Evolutionary conservation across 2,797 vertebrate species (phyloP), one percentile per base, ranked within the genome.

Genomic region (Chloroceryle inda): DNA sequence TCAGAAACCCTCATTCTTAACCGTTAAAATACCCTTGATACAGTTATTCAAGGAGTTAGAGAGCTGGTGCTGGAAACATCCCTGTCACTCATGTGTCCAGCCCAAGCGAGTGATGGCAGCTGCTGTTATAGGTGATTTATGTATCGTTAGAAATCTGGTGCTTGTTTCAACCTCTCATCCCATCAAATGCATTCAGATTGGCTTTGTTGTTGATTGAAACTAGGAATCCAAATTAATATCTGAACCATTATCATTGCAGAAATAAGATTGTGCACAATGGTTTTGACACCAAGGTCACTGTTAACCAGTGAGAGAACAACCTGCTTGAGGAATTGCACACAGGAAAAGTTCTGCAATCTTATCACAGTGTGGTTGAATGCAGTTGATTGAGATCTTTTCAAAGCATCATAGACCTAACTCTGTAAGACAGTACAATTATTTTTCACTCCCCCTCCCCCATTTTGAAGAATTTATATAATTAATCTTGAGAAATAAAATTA

Each of bases 71-170:
- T 33, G 21, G 49, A 52, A 79, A 63, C 22, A 33, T 13, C 55
- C n/a, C n/a, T n/a, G 31, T n/a, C 20, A 33, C 55, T 56, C 55
- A 56, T 20, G 33, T n/a, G 53, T 56, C 55, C 23, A 37, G 8
- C 31, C 23, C 29, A 47, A 45, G 38, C 0, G 8, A 53, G 27
- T 26, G 23, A 20, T 0, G 1, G 38, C 18, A 58, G 55, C 33
- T 62, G 29, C 24, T 56, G 27, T 53, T 44, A 4, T 2, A 7
- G 13, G 26, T 56, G 17, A 33, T 38, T 59, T 52, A 47, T 11
- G 13, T 26, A 37, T 37, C 44, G 18, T 33, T 44, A 35, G 18
- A 74, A 82, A 42, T 18, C 24, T 37, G 49, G 26, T 73, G 29
- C 14, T 58, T 58, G 3, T 62, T 78, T 87, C 67, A 78, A 50